A percentile compares a stretch with the other conserved stretches of the same genome.
Evolutionary conservation across 2,888 invertebrate genomes (phyloP).

Genomic region (Noctua comes): DNA sequence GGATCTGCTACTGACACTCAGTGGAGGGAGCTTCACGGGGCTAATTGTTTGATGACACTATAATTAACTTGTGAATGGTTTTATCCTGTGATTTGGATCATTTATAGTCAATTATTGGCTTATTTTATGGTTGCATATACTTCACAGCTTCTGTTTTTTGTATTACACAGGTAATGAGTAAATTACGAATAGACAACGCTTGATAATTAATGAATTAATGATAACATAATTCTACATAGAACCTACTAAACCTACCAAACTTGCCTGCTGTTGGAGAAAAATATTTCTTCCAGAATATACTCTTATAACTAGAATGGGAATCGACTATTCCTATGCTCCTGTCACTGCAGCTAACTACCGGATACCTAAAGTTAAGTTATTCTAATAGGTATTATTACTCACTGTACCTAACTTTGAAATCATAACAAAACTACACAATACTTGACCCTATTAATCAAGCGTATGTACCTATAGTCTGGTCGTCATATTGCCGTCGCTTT

Average conservation of each 20-base stretch:
- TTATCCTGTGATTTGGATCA: constrained; percentile 23
- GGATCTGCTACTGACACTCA: constrained; percentile 44
- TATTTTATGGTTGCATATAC: constrained; percentile 14
- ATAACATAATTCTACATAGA: background rate
- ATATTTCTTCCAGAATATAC: background rate
- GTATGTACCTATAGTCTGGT: background rate
- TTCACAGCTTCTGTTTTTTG: constrained; percentile 4
- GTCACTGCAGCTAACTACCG: background rate
- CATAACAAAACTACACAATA: constrained; percentile 9
- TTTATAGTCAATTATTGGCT: constrained; percentile 9
- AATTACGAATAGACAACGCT: background rate
- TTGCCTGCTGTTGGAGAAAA: background rate
- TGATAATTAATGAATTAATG: background rate
- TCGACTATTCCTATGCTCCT: background rate
- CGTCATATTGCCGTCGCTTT: constrained; percentile 1
- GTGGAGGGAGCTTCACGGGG: constrained; percentile 25
- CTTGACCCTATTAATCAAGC: background rate
- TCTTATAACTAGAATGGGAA: background rate
- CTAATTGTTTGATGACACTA: constrained; percentile 40
- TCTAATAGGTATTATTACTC: background rate
- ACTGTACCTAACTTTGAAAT: background rate
- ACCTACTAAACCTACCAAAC: background rate
- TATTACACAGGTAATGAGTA: background rate
- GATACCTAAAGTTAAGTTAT: background rate
- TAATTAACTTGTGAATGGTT: constrained; percentile 24